Evolutionary conservation across 2,113 vertebrate species (phyloP).

Genomic region (Sclerurus mexicanus): DNA sequence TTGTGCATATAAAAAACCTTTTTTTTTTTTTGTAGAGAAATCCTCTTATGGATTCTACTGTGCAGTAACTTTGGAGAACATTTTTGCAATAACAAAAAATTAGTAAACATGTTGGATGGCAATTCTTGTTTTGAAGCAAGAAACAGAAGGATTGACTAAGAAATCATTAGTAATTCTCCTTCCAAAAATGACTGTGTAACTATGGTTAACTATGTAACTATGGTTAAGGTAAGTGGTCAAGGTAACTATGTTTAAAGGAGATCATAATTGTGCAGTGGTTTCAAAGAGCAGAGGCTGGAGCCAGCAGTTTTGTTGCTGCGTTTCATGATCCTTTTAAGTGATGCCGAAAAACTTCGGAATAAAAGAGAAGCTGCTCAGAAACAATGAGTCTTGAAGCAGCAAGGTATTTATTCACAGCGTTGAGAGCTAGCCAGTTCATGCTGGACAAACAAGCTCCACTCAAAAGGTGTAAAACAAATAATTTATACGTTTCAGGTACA

Average conservation of each 20-base stretch:
- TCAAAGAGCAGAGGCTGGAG: background rate
- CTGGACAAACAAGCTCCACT: too few species aligned
- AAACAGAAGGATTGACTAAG: background rate
- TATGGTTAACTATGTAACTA: too few species aligned
- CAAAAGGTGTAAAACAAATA: too few species aligned
- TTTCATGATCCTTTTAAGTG: background rate
- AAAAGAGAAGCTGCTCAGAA: too few species aligned
- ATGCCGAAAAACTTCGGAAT: too few species aligned
- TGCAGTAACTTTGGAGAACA: background rate
- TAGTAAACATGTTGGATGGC: background rate
- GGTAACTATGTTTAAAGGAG: background rate
- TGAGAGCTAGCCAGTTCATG: too few species aligned
- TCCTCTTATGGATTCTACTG: background rate
- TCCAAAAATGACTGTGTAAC: background rate
- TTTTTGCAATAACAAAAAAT: background rate
- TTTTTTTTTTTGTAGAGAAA: background rate
- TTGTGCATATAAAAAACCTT: background rate
- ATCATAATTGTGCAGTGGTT: background rate
- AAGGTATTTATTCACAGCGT: too few species aligned
- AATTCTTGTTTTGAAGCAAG: background rate
- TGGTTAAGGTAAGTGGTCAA: too few species aligned
- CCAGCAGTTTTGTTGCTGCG: background rate
- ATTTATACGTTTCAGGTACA: too few species aligned
- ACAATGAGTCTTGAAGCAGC: too few species aligned
- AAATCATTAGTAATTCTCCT: background rate